Evolutionary conservation across 2,888 invertebrate species (phyloP).

Genomic region (Cactoblastis cactorum): DNA sequence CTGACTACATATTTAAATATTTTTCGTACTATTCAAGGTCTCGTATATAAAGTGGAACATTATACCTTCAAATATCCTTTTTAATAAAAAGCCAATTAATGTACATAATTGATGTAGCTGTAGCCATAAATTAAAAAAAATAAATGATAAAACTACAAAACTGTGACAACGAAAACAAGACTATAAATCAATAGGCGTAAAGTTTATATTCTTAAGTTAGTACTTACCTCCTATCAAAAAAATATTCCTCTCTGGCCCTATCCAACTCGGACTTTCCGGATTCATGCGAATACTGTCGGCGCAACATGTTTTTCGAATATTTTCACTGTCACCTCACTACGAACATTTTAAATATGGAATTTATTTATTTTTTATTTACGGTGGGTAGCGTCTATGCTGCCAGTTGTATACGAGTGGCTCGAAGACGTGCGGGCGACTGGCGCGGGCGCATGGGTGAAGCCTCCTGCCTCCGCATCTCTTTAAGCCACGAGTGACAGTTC

Average conservation of each 20-base stretch:
- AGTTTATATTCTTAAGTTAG: background rate
- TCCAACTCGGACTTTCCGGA: constrained; percentile 63
- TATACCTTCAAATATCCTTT: too few species aligned
- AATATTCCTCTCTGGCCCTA: constrained; percentile 60
- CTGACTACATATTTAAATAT: too few species aligned
- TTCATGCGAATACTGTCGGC: constrained; percentile 69
- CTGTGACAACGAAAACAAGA: background rate
- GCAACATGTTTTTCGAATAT: constrained; percentile 39
- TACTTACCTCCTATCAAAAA: constrained; percentile 62
- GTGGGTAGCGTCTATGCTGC: constrained; percentile 14
- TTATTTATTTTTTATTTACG: background rate
- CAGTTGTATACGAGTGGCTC: constrained; percentile 25
- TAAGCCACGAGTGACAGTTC: constrained; percentile 44
- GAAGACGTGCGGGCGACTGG: constrained; percentile 39
- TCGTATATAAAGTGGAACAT: too few species aligned
- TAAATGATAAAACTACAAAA: background rate
- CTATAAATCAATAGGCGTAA: background rate
- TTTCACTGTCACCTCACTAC: constrained; percentile 17
- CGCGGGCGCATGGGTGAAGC: constrained; percentile 34
- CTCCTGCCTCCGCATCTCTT: constrained; percentile 40
- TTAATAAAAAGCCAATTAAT: too few species aligned
- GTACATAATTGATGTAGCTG: background rate
- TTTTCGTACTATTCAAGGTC: too few species aligned
- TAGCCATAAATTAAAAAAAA: background rate
- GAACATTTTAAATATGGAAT: constrained; percentile 13